phyloP scores from a whole-genome alignment of 2,888 invertebrate genomes.

The Pharmacophagus antenor region DNA sequence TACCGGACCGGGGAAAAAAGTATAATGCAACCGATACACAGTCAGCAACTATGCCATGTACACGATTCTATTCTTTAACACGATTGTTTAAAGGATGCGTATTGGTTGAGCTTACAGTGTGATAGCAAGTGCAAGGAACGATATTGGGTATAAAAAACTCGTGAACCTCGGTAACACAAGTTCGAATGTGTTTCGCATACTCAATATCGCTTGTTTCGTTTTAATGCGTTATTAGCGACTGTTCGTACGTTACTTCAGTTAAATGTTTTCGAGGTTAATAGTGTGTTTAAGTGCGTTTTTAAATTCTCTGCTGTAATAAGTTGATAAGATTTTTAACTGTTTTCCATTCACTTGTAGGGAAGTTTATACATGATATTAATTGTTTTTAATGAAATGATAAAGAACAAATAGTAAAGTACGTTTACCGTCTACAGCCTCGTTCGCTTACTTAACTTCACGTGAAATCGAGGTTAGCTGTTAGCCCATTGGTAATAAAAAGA shows the following conservation, averaged over 20 bases:
- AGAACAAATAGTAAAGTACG: too few relatives aligned
- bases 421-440: too few relatives aligned
- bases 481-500: too few relatives aligned
- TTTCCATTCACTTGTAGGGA: neutral
- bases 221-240: slow-evolving; percentile 1
- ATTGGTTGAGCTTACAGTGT: neutral
- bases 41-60: slow-evolving; percentile 26
- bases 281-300: slow-evolving; percentile 1
- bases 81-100: neutral
- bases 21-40: slow-evolving; percentile 44
- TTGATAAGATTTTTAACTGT: neutral
- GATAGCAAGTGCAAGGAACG: slow-evolving; percentile 19
- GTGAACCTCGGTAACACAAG: slow-evolving; percentile 7
- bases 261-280: slow-evolving; percentile 2
- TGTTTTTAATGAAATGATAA: too few relatives aligned
- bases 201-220: slow-evolving; percentile 9
- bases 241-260: neutral
- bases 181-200: slow-evolving; percentile 19
- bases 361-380: too few relatives aligned
- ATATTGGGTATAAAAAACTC: slow-evolving; percentile 18
- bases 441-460: too few relatives aligned
- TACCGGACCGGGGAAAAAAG: slow-evolving; percentile 45
- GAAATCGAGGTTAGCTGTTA: too few relatives aligned
- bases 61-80: slow-evolving; percentile 1
- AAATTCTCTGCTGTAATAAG: neutral